A percentile compares a stretch with the other conserved stretches of the same genome.
Conservation (phyloP, 2,113 vertebrate genomes). For the Ursus arctos region DNA sequence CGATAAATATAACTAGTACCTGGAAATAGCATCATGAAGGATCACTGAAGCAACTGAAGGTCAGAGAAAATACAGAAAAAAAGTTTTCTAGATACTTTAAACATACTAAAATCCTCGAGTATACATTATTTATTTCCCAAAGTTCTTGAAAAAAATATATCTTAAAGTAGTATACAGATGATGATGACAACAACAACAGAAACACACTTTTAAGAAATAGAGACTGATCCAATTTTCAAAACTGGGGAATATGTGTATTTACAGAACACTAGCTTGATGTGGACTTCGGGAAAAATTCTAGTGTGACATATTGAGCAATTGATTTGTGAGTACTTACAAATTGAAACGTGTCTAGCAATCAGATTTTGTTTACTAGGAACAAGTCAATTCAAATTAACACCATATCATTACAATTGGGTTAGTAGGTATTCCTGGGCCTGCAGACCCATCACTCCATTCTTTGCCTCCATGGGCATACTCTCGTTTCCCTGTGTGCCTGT, state of each 20-base stretch:
- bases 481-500: neutral
- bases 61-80: neutral
- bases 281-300: neutral
- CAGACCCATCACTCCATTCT: neutral
- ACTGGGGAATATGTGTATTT: neutral
- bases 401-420: neutral
- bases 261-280: neutral
- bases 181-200: neutral
- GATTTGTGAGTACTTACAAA: neutral
- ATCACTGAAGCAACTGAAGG: neutral
- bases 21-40: neutral
- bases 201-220: neutral
- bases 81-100: neutral
- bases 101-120: neutral
- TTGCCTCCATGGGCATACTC: neutral
- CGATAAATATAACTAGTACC: neutral
- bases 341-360: neutral
- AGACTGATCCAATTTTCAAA: slow-evolving; percentile 22
- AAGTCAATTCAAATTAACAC: slow-evolving; percentile 2
- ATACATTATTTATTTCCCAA: neutral
- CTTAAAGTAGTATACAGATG: neutral
- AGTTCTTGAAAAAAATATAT: neutral
- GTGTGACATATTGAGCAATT: neutral
- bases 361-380: neutral
- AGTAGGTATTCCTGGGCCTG: neutral